Conservation (phyloP, 2,888 invertebrate species). For the Heteropelma amictum region DNA sequence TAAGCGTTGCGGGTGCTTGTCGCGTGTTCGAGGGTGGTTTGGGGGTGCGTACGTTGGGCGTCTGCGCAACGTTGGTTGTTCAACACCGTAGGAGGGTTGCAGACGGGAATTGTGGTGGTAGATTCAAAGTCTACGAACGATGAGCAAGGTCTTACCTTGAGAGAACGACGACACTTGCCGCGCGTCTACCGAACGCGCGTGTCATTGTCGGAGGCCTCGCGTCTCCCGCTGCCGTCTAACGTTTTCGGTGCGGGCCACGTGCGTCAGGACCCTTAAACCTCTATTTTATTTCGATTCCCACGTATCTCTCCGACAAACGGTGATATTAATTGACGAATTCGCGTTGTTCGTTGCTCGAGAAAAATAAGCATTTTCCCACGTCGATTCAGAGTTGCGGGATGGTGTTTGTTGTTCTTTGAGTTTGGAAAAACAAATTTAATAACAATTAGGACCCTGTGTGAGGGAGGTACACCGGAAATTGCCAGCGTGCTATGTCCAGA, state of each 20-base stretch:
- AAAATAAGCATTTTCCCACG: too few species aligned
- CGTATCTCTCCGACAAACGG: too few species aligned
- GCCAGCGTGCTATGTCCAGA: constrained; percentile 75
- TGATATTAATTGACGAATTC: too few species aligned
- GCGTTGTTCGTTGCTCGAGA: too few species aligned
- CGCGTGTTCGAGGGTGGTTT: constrained; percentile 1
- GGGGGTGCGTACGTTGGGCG: constrained; percentile 40
- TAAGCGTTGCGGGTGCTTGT: constrained; percentile 2
- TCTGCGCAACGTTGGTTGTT: constrained; percentile 54
- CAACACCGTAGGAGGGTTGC: background rate
- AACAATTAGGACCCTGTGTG: constrained; percentile 7
- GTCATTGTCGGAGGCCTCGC: constrained; percentile 42
- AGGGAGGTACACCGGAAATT: constrained; percentile 6
- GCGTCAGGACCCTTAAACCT: too few species aligned
- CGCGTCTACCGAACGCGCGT: constrained; percentile 70
- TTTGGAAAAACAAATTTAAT: background rate
- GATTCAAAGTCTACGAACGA: constrained; percentile 35
- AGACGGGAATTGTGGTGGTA: constrained; percentile 34
- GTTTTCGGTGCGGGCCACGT: constrained; percentile 54
- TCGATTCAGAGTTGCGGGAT: too few species aligned
- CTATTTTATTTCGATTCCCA: too few species aligned
- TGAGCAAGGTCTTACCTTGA: constrained; percentile 51
- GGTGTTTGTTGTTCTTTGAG: constrained; percentile 5
- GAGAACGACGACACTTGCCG: constrained; percentile 68
- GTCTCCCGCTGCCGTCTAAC: constrained; percentile 9